These are phyloP conservation scores for Diorhabda carinulata DNA, from an alignment of 1,140 invertebrate species.

Conservation along the genomic window DNA sequence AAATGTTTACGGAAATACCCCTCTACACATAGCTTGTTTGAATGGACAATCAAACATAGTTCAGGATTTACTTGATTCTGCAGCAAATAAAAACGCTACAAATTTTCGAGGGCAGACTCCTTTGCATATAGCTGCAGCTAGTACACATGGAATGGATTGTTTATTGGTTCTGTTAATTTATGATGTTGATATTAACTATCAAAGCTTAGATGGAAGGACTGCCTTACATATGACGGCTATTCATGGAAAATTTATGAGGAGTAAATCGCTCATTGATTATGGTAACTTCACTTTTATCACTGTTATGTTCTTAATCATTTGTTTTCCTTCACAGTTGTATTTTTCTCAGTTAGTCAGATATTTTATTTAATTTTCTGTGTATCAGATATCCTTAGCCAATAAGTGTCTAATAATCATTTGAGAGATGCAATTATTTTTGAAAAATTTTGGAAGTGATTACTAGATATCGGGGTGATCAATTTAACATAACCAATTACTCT, in stretches of 20 bases:
- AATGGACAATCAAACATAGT: conserved; percentile 57
- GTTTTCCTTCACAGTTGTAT: too few relatives aligned
- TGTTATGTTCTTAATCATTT: not conserved
- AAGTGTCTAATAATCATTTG: too few relatives aligned
- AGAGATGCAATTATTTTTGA: too few relatives aligned
- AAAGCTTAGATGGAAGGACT: conserved; percentile 60
- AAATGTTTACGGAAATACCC: conserved; percentile 59
- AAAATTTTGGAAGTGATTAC: too few relatives aligned
- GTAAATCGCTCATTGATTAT: conserved; percentile 56
- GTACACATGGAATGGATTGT: conserved; percentile 60
- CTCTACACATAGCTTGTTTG: conserved; percentile 61
- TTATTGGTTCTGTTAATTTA: conserved; percentile 55
- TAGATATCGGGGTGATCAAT: too few relatives aligned
- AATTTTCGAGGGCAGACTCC: conserved; percentile 57
- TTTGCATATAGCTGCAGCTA: conserved; percentile 62
- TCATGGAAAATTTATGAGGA: conserved; percentile 62
- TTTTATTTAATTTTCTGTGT: too few relatives aligned
- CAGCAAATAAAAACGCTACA: conserved; percentile 48
- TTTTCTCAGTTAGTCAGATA: too few relatives aligned
- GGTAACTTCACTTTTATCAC: conserved; percentile 27
- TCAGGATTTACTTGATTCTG: conserved; percentile 50
- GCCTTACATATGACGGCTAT: conserved; percentile 65
- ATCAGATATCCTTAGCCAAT: too few relatives aligned
- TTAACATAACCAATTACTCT: too few relatives aligned
- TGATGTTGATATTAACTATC: conserved; percentile 56